Evolutionary conservation across 2,888 invertebrate genomes (phyloP), one percentile per base, ranked within the genome.

Genomic region (Keiferia lycopersicella): DNA sequence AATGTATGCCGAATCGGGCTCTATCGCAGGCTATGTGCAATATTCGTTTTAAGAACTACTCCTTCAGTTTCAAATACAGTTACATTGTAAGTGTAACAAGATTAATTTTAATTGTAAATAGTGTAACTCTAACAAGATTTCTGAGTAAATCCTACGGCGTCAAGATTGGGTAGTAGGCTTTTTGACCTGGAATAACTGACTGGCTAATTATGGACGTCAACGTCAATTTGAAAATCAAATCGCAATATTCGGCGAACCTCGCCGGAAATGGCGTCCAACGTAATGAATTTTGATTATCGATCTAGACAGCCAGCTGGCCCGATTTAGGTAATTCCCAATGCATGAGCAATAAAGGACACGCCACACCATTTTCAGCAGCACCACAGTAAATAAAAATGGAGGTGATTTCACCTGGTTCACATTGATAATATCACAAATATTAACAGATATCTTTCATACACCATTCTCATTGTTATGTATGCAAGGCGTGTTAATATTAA

Each of bases 311-410:
- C 22, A n/a, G 56, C 56, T 56, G 56, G 56, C 56, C 56, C 56
- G 34, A 56, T 56, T 56, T 16, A 56, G 16, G 56, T 18, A 56
- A 61, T 50, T 61, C 50, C 34, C 50, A 61, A 61, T 50, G 61
- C 61, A 61, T 50, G 50, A 50, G 61, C 14, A 61, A 22, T 51
- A 51, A 50, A 50, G 61, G 45, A 61, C 61, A 61, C 61, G 61
- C 50, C 18, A 61, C 48, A 38, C 18, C 4, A 34, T 34, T 34
- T 34, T 34, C 10, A 8, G 10, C 34, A 4, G 8, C 34, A 10
- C 34, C 34, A 34, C 34, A 34, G 34, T 34, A 34, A 34, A 34
- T 4, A 34, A 34, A 34, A 34, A 8, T 1, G 8, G 34, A 4
- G 10, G 34, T 34, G 8, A 34, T 7, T 34, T 1, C 10, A 34